Evolutionary conservation across 2,888 invertebrate genomes (phyloP), one percentile per base, ranked within the genome.

Genomic region (Ormyrus thymus): DNA sequence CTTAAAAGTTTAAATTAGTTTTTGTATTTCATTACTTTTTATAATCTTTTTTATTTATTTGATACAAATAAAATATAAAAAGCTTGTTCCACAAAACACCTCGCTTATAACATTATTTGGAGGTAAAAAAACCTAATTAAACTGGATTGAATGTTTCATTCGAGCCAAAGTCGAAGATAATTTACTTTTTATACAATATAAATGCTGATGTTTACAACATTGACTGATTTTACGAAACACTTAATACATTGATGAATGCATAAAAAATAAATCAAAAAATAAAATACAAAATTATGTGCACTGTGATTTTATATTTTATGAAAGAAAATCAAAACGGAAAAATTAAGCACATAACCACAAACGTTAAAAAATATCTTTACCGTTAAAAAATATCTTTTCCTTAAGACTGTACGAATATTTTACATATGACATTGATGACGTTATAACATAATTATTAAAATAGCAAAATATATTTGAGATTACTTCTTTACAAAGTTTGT

Each of bases 41-140:
- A 69, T 76, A 45, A 46, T 70, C 11, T 68, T 6, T 62, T 71
- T 77, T 77, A 62, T 78, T 78, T 68, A 76, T 80, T 80, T 76
- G 79, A 69, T 80, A 80, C 76, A 80, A 76, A 80, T 73, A 76
- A 79, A 76, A 80, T 80, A 80, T 73, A 80, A 73, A 80, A 80
- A 76, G 76, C 64, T 80, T 76, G 69, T 69, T 76, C 65, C 64
- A 55, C 69, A 73, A 70, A 72, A 62, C 46, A 73, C 62, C 55
- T 79, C 68, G 55, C 64, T 69, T 70, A 76, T 58, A 80, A 68
- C 69, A 80, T 73, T 61, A 73, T 13, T 64, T 15, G n/a, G 59
- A 76, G 64, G 69, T 76, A 73, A 68, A 71, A 62, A 73, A 72
- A 75, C 51, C 62, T 76, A 73, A 69, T 79, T 11, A 72, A 71